phyloP scores from a whole-genome alignment of 2,113 vertebrate genomes.

The Camelus dromedarius region DNA sequence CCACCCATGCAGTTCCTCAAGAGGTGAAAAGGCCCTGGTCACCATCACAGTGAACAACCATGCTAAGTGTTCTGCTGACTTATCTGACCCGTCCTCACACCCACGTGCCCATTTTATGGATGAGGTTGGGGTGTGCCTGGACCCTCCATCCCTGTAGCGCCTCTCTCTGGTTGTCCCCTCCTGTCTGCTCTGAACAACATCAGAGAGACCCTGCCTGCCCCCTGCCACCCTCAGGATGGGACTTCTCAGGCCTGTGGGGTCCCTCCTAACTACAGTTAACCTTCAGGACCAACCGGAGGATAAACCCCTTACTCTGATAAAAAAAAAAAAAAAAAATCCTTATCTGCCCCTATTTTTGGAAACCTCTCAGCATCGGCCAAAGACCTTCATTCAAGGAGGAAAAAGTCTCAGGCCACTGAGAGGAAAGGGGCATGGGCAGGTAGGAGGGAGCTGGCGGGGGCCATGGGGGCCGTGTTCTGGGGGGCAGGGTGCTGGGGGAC shows the following conservation, averaged over 20 bases:
- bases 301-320: background rate
- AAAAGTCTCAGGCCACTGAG: background rate
- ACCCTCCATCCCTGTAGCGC: no score
- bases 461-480: no score
- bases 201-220: background rate
- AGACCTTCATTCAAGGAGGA: background rate
- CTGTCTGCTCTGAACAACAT: background rate
- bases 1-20: background rate
- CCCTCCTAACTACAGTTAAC: background rate
- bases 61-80: background rate
- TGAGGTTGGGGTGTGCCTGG: background rate
- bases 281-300: background rate
- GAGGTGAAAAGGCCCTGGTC: background rate
- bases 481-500: background rate
- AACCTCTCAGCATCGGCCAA: background rate
- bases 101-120: background rate
- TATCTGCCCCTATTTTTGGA: background rate
- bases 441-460: background rate
- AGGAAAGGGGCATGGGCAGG: no score
- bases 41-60: no score
- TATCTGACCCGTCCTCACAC: rapidly evolving
- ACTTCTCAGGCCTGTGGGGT: background rate
- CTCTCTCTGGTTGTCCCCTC: background rate
- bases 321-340: background rate
- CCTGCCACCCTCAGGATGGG: background rate